A percentile compares a stretch with the other conserved stretches of the same genome.
Evolutionary conservation across 53 echinoderm and acorn worm genomes (phyloP).

Genomic region (Paracentrotus lividus): DNA sequence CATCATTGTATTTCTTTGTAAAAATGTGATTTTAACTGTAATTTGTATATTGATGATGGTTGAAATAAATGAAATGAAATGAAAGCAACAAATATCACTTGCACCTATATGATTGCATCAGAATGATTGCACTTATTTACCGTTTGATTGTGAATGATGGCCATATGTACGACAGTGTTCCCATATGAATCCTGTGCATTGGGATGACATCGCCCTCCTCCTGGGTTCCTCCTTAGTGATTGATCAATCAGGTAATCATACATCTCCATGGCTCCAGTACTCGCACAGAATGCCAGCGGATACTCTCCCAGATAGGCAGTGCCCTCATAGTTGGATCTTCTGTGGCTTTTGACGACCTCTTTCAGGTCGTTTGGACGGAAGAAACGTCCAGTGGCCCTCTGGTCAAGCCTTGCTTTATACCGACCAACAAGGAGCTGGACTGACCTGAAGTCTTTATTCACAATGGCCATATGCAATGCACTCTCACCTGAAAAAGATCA

Average conservation of each 20-base stretch:
- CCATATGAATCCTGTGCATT: constrained; percentile 87
- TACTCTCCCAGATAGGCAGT: constrained; percentile 94
- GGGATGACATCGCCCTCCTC: constrained; percentile 86
- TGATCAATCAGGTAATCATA: constrained; percentile 89
- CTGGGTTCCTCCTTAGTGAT: constrained; percentile 65
- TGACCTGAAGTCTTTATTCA: constrained; percentile 86
- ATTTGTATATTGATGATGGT: too few relatives aligned
- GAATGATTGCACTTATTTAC: constrained; percentile 48
- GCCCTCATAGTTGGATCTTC: constrained; percentile 80
- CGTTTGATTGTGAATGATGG: constrained; percentile 92
- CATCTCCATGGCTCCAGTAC: constrained; percentile 83
- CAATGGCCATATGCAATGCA: constrained; percentile 89
- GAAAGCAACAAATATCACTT: not conserved
- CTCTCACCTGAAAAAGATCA: constrained; percentile 84
- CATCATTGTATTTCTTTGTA: too few relatives aligned
- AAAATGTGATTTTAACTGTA: too few relatives aligned
- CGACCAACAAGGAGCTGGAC: constrained; percentile 87
- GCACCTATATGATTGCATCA: not conserved
- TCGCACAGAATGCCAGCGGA: constrained; percentile 92
- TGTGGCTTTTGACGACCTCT: constrained; percentile 57
- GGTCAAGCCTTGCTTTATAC: constrained; percentile 79
- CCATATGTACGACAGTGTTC: constrained; percentile 93
- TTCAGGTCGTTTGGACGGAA: constrained; percentile 88
- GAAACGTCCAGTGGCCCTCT: constrained; percentile 88
- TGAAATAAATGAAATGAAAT: too few relatives aligned